phyloP scores from a whole-genome alignment of 2,113 vertebrate species.

The Lathamus discolor region DNA sequence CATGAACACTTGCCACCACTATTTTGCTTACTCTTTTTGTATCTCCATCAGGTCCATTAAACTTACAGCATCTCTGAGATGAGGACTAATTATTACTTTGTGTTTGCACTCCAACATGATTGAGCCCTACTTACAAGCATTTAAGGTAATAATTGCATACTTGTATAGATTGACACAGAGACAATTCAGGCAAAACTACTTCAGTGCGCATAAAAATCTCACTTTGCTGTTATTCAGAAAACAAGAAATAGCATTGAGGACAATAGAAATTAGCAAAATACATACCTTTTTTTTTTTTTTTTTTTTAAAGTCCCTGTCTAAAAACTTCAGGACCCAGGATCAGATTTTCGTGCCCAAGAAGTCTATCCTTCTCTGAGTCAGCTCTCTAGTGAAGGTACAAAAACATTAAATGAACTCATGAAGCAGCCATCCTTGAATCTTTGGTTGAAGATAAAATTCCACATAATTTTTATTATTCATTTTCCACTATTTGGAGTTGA shows the following conservation, averaged over 20 bases:
- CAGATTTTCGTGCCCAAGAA: background rate
- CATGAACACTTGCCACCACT: background rate
- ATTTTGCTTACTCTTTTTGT: background rate
- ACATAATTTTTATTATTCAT: background rate
- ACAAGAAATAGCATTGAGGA: background rate
- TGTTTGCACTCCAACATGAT: background rate
- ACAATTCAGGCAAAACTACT: background rate
- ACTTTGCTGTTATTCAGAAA: background rate
- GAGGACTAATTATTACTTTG: background rate
- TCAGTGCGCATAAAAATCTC: background rate
- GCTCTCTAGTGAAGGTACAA: background rate
- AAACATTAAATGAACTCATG: background rate
- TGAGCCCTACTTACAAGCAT: background rate
- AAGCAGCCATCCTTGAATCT: background rate
- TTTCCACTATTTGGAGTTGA: background rate
- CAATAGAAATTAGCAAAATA: background rate
- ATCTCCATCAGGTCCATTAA: background rate
- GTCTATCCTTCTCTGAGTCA: background rate
- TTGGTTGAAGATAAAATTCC: background rate
- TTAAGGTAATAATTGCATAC: conserved; percentile 35
- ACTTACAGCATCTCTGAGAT: background rate
- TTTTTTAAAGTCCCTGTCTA: background rate
- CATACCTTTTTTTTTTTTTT: background rate
- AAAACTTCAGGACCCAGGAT: background rate
- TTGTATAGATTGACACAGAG: conserved; percentile 10